A percentile compares a stretch with the other conserved stretches of the same genome.
These are phyloP conservation scores for Coelopa frigida DNA, from an alignment of 1,140 invertebrate genomes.

Conservation along the genomic window DNA sequence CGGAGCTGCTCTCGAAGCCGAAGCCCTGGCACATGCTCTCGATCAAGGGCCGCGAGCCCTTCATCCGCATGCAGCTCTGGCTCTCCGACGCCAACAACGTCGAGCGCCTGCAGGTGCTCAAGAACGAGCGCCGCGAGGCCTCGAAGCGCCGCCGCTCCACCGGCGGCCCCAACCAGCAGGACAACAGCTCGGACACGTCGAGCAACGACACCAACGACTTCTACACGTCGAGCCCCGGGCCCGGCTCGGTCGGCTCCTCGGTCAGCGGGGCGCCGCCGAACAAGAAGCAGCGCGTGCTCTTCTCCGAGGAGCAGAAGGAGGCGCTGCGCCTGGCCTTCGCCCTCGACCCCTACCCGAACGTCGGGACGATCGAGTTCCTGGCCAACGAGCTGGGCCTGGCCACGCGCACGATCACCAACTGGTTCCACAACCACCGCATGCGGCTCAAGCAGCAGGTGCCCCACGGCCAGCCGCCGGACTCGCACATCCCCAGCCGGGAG, in stretches of 20 bases:
- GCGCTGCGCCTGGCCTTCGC: slow-evolving; percentile 87
- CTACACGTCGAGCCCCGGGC: slow-evolving; percentile 74
- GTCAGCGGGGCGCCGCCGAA: slow-evolving; percentile 60
- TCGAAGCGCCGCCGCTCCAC: slow-evolving; percentile 77
- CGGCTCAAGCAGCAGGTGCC: slow-evolving; percentile 86
- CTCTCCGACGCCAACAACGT: slow-evolving; percentile 90
- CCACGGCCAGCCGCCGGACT: slow-evolving; percentile 55
- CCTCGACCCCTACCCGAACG: slow-evolving; percentile 92
- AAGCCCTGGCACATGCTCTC: slow-evolving; percentile 99
- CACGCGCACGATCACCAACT: slow-evolving; percentile 94
- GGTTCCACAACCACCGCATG: slow-evolving; percentile 99
- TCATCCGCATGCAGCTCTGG: slow-evolving; percentile 98
- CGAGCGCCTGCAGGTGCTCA: slow-evolving; percentile 75
- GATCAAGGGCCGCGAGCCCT: slow-evolving; percentile 95
- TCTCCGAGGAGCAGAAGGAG: slow-evolving; percentile 98
- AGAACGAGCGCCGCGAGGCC: slow-evolving; percentile 83
- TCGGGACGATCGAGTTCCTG: slow-evolving; percentile 90
- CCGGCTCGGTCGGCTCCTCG: slow-evolving; percentile 48
- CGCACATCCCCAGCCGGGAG: slow-evolving; percentile 61
- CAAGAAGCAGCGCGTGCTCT: slow-evolving; percentile 88
- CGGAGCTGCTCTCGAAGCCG: slow-evolving; percentile 93
- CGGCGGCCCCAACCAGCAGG: slow-evolving; percentile 66
- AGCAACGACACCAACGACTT: slow-evolving; percentile 84
- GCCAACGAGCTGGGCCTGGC: slow-evolving; percentile 86
- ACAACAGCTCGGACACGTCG: slow-evolving; percentile 78